These are phyloP conservation scores for Leucopsar rothschildi DNA, from an alignment of 2,113 vertebrate species.

Conservation along the genomic window DNA sequence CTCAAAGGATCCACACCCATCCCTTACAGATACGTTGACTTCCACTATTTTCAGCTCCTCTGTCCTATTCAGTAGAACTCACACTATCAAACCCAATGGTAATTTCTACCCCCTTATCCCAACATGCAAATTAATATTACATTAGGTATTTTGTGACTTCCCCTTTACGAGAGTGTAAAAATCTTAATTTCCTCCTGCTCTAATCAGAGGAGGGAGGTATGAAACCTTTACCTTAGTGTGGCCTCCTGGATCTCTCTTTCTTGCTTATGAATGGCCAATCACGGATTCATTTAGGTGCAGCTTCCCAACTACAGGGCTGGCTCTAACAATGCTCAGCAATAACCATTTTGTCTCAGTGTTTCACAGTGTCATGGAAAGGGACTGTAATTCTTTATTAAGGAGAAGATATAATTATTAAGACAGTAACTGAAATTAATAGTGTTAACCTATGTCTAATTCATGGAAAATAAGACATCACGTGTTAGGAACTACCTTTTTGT, in stretches of 20 bases:
- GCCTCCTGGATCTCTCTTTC: neutral
- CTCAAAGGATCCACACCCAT: rapidly evolving
- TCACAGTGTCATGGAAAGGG: neutral
- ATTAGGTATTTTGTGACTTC: neutral
- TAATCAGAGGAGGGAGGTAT: neutral
- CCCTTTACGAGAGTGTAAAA: neutral
- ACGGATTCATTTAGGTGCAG: neutral
- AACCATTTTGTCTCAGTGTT: neutral
- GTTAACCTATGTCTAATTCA: neutral
- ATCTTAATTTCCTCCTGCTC: neutral
- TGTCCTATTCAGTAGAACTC: neutral
- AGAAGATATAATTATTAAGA: neutral
- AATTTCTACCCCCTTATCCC: neutral
- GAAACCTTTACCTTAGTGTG: neutral
- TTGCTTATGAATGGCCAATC: neutral
- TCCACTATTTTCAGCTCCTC: neutral
- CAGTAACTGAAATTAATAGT: neutral
- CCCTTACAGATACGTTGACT: neutral
- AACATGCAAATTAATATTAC: neutral
- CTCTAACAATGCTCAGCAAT: neutral
- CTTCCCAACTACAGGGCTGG: neutral
- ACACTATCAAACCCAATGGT: neutral
- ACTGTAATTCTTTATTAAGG: neutral
- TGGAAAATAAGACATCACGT: neutral
- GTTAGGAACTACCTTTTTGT: neutral